A percentile compares a stretch with the other conserved stretches of the same genome.
These are phyloP conservation scores for Pseudochaenichthys georgianus DNA, from an alignment of 2,797 vertebrate species.

Conservation along the genomic window DNA sequence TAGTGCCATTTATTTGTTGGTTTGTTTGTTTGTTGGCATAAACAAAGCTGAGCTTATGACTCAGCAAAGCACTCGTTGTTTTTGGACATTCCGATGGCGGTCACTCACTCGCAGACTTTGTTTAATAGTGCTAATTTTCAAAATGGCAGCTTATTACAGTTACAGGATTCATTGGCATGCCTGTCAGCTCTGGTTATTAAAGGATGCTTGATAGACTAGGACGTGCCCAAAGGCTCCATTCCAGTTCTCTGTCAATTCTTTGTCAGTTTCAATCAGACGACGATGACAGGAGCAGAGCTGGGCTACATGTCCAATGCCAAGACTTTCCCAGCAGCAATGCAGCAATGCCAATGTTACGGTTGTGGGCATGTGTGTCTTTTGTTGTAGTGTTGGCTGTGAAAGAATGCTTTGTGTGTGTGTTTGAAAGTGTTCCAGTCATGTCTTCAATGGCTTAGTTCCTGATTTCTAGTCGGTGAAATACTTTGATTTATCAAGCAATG, in stretches of 20 bases:
- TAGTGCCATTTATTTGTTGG: background rate
- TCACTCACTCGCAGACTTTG: conserved; percentile 52
- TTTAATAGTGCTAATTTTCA: conserved; percentile 65
- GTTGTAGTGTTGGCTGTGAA: conserved; percentile 40
- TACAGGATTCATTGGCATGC: conserved; percentile 45
- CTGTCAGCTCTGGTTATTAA: conserved; percentile 53
- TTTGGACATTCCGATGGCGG: conserved; percentile 37
- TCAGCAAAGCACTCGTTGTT: conserved; percentile 52
- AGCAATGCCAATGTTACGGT: conserved; percentile 38
- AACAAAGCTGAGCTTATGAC: conserved; percentile 49
- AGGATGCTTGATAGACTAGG: conserved; percentile 32
- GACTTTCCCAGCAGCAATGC: conserved; percentile 38
- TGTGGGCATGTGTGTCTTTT: conserved; percentile 45
- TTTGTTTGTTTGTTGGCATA: conserved; percentile 34
- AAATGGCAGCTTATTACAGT: conserved; percentile 57
- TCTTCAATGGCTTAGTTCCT: background rate
- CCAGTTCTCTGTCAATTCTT: conserved; percentile 33
- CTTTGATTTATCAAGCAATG: background rate
- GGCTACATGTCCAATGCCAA: conserved; percentile 55
- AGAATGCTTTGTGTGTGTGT: conserved; percentile 22
- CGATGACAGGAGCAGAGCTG: conserved; percentile 25
- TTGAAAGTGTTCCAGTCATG: background rate
- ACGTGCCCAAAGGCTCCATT: conserved; percentile 9
- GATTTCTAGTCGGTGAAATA: background rate
- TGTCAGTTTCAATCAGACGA: conserved; percentile 52